phyloP scores from a whole-genome alignment of 2,888 invertebrate species.

The Eupithecia pulchellata region DNA sequence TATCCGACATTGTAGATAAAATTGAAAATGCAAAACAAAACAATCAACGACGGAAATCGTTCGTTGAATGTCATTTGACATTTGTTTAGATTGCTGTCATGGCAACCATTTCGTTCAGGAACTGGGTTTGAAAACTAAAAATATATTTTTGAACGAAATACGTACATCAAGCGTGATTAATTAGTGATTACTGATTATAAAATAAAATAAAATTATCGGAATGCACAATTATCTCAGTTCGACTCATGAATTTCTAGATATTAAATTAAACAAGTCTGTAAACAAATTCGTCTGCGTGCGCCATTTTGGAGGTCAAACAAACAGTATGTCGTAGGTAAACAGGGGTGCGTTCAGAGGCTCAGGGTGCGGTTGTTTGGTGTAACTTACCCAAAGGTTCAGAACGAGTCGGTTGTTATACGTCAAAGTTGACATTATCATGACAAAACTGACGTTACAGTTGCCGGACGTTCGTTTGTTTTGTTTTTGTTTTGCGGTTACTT shows the following conservation, averaged over 20 bases:
- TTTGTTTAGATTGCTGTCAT: slow-evolving; percentile 63
- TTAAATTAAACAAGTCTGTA: not conserved
- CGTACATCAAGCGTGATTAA: not conserved
- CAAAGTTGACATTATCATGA: no score
- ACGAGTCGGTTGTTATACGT: no score
- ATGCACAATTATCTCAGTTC: not conserved
- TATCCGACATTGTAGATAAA: slow-evolving; percentile 62
- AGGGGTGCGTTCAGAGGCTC: no score
- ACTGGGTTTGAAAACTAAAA: not conserved
- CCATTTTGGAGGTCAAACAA: not conserved
- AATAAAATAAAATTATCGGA: no score
- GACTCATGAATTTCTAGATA: not conserved
- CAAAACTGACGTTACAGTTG: no score
- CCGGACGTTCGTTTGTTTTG: no score
- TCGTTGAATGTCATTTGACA: slow-evolving; percentile 48
- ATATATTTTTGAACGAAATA: slow-evolving; percentile 9
- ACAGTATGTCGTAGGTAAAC: not conserved
- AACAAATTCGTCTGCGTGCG: not conserved
- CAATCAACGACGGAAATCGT: not conserved
- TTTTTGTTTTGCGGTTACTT: no score
- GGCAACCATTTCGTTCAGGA: slow-evolving; percentile 67
- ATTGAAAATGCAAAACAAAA: not conserved
- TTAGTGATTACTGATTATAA: not conserved
- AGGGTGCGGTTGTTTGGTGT: no score
- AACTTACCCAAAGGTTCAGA: no score